phyloP scores from a whole-genome alignment of 1,140 invertebrate genomes.

The Leucophenga varia region DNA sequence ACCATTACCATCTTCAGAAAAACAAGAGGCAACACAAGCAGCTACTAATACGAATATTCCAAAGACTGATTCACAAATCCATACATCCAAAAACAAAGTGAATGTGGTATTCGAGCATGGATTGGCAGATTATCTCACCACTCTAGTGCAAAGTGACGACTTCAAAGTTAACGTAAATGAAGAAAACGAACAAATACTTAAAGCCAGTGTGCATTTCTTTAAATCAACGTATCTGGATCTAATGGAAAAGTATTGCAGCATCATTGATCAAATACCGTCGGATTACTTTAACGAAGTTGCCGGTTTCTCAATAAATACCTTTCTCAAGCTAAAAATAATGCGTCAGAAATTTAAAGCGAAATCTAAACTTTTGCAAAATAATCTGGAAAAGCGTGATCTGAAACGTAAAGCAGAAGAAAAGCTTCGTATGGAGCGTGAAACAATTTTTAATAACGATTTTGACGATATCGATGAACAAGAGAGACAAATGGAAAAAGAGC shows the following conservation, averaged over 20 bases:
- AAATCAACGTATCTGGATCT: slow-evolving; percentile 38
- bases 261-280: slow-evolving; percentile 49
- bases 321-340: slow-evolving; percentile 46
- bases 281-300: slow-evolving; percentile 38
- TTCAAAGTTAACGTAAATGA: slow-evolving; percentile 27
- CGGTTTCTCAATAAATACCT: slow-evolving; percentile 42
- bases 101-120: slow-evolving; percentile 42
- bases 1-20: no score
- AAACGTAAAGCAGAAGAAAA: background rate
- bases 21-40: no score
- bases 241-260: slow-evolving; percentile 47
- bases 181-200: slow-evolving; percentile 22
- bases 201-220: slow-evolving; percentile 21
- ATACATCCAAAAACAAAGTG: no score
- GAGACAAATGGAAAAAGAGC: slow-evolving; percentile 23
- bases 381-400: slow-evolving; percentile 27
- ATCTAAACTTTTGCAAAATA: slow-evolving; percentile 34
- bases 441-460: slow-evolving; percentile 1
- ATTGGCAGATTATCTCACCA: slow-evolving; percentile 32
- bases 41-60: no score
- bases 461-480: slow-evolving; percentile 31
- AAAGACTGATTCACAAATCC: no score
- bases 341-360: slow-evolving; percentile 49
- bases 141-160: slow-evolving; percentile 38
- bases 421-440: background rate